Evolutionary conservation across 2,113 vertebrate species (phyloP).

Genomic region (Colinus virginianus): DNA sequence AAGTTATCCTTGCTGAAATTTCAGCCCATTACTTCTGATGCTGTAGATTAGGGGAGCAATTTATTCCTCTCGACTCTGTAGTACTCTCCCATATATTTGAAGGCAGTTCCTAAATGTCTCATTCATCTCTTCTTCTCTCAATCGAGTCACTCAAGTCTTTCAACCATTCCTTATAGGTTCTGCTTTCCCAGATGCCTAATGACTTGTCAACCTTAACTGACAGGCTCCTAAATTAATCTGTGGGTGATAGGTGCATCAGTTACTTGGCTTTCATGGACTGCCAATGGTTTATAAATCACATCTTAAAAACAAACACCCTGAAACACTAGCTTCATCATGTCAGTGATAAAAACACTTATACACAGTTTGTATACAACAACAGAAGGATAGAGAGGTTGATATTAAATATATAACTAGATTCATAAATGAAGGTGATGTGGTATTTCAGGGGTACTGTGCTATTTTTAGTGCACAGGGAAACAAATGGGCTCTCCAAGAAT

Average conservation of each 20-base stretch:
- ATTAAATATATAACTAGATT: neutral
- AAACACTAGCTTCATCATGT: neutral
- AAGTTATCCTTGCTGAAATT: neutral
- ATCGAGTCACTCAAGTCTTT: neutral
- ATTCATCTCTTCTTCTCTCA: neutral
- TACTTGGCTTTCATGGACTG: neutral
- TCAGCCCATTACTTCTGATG: neutral
- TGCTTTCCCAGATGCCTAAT: neutral
- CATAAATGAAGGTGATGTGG: neutral
- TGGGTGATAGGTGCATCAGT: too few relatives aligned
- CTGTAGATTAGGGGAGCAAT: neutral
- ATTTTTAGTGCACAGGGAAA: neutral
- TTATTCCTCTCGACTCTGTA: neutral
- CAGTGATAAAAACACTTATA: neutral
- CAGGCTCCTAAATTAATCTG: neutral
- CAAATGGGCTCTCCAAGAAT: neutral
- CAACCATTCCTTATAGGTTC: neutral
- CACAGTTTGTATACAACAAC: fast-evolving
- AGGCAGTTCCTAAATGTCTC: neutral
- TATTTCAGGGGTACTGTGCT: neutral
- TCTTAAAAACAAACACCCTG: neutral
- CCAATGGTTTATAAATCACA: neutral
- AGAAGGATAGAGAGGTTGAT: neutral
- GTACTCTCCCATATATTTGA: neutral
- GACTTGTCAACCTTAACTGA: neutral